phyloP scores from a whole-genome alignment of 2,888 invertebrate species.

The Brachypalpus laphriformis region DNA sequence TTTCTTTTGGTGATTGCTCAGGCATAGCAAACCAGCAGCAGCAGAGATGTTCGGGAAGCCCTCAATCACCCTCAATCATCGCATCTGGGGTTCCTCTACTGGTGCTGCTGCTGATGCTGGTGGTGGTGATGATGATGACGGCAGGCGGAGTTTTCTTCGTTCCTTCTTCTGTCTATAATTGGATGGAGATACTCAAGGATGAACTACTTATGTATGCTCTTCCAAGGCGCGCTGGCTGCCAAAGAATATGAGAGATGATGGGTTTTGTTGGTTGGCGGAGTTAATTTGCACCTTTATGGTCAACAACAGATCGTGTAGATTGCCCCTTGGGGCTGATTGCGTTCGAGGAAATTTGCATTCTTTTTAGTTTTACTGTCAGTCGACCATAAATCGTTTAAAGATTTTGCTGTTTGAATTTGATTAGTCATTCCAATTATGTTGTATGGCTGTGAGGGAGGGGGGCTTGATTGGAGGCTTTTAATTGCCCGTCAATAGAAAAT shows the following conservation, averaged over 20 bases:
- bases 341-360: slow-evolving; percentile 41
- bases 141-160: background rate
- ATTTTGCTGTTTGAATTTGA: slow-evolving; percentile 18
- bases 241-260: slow-evolving; percentile 16
- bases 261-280: slow-evolving; percentile 15
- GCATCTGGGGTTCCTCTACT: background rate
- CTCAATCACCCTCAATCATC: slow-evolving; percentile 36
- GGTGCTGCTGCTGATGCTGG: background rate
- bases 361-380: background rate
- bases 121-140: slow-evolving; percentile 11
- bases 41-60: background rate
- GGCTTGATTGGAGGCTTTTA: slow-evolving; percentile 16
- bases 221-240: background rate
- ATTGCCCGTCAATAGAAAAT: background rate
- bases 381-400: slow-evolving; percentile 3
- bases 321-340: slow-evolving; percentile 24
- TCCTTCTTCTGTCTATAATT: slow-evolving; percentile 1
- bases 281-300: slow-evolving; percentile 53
- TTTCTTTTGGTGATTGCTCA: slow-evolving; percentile 1
- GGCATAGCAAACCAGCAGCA: background rate
- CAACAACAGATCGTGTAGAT: slow-evolving; percentile 22
- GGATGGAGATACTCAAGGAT: slow-evolving; percentile 3
- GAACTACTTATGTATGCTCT: slow-evolving; percentile 1
- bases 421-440: slow-evolving; percentile 25
- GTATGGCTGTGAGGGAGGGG: background rate